Percentiles rank a stretch among this genome's conserved stretches.
Conservation (phyloP, 2,113 vertebrate species). For the Arvicanthis niloticus region DNA sequence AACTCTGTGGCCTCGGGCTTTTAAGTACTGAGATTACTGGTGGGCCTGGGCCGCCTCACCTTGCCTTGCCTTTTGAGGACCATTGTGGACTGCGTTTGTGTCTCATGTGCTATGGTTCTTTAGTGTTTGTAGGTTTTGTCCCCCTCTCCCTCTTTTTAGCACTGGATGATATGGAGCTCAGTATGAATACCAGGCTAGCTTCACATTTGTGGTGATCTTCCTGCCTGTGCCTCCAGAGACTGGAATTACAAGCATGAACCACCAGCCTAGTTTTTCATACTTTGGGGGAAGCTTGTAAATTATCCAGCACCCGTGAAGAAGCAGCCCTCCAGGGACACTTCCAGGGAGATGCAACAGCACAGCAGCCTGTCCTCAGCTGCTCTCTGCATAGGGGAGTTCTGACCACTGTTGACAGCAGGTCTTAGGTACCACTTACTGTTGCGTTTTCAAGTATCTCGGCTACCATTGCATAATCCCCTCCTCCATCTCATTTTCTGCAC, state of each 20-base stretch:
- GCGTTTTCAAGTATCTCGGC: slow-evolving; percentile 12
- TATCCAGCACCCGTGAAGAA: neutral
- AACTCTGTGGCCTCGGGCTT: neutral
- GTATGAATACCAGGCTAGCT: too few species aligned
- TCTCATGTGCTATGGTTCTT: too few species aligned
- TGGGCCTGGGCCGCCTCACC: neutral
- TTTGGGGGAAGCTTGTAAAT: neutral
- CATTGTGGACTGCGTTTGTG: neutral
- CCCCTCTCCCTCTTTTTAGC: neutral
- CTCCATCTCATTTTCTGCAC: neutral
- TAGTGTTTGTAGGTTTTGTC: neutral
- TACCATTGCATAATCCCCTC: neutral
- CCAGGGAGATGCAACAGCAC: rapidly evolving
- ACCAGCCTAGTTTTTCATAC: neutral
- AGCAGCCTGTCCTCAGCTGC: neutral
- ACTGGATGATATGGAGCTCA: neutral
- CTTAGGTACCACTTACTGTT: neutral
- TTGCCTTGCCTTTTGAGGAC: neutral
- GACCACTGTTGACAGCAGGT: neutral
- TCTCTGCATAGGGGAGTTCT: neutral
- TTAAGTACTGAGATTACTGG: neutral
- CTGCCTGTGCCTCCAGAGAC: neutral
- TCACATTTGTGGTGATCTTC: neutral
- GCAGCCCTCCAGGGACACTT: neutral
- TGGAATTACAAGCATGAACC: neutral